Percentiles rank a stretch among this genome's conserved stretches.
These are phyloP conservation scores for Calliopum simillimum DNA, from an alignment of 2,888 invertebrate genomes.

Conservation along the genomic window DNA sequence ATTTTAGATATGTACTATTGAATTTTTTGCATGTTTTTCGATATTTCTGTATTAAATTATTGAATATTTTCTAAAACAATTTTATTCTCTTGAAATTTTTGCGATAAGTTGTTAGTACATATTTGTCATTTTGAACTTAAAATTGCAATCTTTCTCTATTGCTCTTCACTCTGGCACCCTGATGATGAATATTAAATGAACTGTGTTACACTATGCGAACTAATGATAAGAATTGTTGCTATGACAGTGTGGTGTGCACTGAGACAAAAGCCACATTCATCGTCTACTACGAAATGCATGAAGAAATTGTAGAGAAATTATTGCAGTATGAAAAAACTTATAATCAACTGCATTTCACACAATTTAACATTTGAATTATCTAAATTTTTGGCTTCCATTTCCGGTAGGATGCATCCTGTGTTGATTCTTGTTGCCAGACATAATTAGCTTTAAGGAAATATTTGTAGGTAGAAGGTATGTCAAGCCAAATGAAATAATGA, in stretches of 20 bases:
- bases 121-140: too few species aligned
- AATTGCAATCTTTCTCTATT: too few species aligned
- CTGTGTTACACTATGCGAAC: constrained; percentile 10
- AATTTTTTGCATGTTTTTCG: too few species aligned
- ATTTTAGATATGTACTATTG: too few species aligned
- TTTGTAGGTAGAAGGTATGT: too few species aligned
- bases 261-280: background rate
- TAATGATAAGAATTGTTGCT: constrained; percentile 2
- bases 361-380: constrained; percentile 40
- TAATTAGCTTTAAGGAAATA: background rate
- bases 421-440: too few species aligned
- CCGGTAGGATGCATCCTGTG: constrained; percentile 29
- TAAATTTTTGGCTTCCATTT: constrained; percentile 40
- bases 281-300: background rate
- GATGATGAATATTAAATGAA: constrained; percentile 8
- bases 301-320: background rate
- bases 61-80: too few species aligned
- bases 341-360: constrained; percentile 40
- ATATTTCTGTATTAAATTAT: too few species aligned
- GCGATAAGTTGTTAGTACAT: too few species aligned
- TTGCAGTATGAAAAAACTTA: constrained; percentile 1
- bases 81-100: too few species aligned
- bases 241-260: background rate
- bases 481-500: too few species aligned
- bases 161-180: background rate